phyloP scores from a whole-genome alignment of 2,888 invertebrate genomes.

The Pogonocherus hispidulus region DNA sequence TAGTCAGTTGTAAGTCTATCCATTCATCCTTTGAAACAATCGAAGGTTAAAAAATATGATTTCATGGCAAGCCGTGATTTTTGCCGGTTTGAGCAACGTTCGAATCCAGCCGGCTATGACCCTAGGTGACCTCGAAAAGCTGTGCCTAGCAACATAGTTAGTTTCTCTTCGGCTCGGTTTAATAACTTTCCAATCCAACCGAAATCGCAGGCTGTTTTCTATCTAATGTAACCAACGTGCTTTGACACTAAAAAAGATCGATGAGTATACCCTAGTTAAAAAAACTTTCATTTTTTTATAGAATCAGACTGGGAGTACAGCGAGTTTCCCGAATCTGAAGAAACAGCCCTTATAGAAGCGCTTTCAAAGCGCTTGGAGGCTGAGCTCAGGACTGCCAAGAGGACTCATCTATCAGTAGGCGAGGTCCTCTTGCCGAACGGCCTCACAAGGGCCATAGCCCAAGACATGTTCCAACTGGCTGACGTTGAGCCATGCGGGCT shows the following conservation, averaged over 20 bases:
- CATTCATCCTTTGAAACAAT: conserved; percentile 16
- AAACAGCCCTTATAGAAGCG: conserved; percentile 75
- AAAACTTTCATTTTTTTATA: conserved; percentile 39
- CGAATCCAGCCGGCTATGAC: conserved; percentile 39
- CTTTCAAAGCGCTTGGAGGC: conserved; percentile 83
- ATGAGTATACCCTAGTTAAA: neutral
- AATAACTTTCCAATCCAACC: conserved; percentile 42
- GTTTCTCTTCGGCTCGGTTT: conserved; percentile 43
- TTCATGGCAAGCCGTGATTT: conserved; percentile 20
- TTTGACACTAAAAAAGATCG: neutral
- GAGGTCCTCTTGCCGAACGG: conserved; percentile 88
- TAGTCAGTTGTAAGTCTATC: too few relatives aligned
- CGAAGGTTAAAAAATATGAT: conserved; percentile 8
- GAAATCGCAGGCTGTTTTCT: conserved; percentile 31
- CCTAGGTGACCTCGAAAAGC: conserved; percentile 50
- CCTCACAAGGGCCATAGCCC: conserved; percentile 82
- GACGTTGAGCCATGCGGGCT: conserved; percentile 93
- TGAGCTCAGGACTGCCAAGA: conserved; percentile 84
- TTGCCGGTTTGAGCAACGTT: conserved; percentile 36
- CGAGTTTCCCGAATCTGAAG: conserved; percentile 61
- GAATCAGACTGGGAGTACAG: conserved; percentile 56
- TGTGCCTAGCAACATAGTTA: conserved; percentile 44
- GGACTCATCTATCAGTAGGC: conserved; percentile 83
- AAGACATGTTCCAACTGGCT: conserved; percentile 83
- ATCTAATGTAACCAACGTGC: neutral